Evolutionary conservation across 2,797 vertebrate genomes (phyloP), one percentile per base, ranked within the genome.

Genomic region (Nyctibius grandis): DNA sequence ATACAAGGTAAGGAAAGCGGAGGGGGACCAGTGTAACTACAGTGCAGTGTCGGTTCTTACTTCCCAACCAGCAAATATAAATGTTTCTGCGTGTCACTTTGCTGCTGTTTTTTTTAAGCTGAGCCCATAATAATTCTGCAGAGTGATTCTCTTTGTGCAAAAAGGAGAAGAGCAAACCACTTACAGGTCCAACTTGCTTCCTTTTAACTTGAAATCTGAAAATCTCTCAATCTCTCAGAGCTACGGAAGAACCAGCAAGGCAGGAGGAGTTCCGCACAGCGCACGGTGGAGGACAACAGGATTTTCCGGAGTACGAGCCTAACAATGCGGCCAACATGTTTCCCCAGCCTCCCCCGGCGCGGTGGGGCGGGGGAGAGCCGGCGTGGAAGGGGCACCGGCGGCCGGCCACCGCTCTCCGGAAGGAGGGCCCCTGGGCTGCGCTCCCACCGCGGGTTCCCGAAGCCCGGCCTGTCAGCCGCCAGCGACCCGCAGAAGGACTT

Each of bases 261-360:
- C 80, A 74, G 33, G 91, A 77, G 89, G 80, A 96, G 96, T 95
- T 97, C 88, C 16, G 1, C 83, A 68, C 51, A 36, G 56, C 19
- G 2, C 51, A 75, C 8, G 6, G 44, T 1, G 0, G 74, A 85
- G 88, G 92, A 93, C 73, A 95, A 95, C 94, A 96, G 91, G 95
- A 96, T 92, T 89, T 95, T 95, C 96, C 94, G 85, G 74, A 84
- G 92, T 79, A 73, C 2, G 4, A 87, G 78, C 15, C 38, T 50
- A 86, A 86, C 79, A 77, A 95, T 75, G 83, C 2, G 0, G 26
- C 67, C 83, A 80, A n/a, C 40, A 31, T 0, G 2, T 33, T 63
- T 88, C 68, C 33, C 44, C 0, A 0, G 40, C 60, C 73, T 7
- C 31, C 36, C 45, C n/a, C 11, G 5, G 50, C 18, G 8, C 0